Evolutionary conservation across 2,888 invertebrate genomes (phyloP).

Genomic region (Pseudococcus jackbeardsleyi): DNA sequence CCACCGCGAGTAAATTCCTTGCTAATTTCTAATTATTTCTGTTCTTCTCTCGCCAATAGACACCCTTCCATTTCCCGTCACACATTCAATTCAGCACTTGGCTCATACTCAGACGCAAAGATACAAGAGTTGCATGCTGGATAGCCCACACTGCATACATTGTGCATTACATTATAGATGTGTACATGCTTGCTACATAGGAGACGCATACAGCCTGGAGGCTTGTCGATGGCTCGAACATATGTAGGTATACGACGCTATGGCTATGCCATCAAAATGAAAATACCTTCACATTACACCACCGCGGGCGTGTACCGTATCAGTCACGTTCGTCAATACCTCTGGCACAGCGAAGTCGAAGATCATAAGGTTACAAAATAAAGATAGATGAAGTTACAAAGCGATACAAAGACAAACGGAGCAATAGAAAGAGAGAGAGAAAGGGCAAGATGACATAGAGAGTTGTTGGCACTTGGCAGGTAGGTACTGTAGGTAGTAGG

Average conservation of each 20-base stretch:
- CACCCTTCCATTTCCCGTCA: too few relatives aligned
- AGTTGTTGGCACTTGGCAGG: background rate
- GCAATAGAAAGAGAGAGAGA: background rate
- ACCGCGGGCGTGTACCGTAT: constrained; percentile 30
- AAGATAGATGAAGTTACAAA: constrained; percentile 25
- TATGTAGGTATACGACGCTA: background rate
- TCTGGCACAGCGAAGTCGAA: background rate
- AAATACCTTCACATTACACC: background rate
- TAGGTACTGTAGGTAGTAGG: too few relatives aligned
- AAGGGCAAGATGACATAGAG: constrained; percentile 18
- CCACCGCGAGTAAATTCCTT: too few relatives aligned
- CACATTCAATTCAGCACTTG: too few relatives aligned
- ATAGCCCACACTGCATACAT: too few relatives aligned
- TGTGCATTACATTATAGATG: too few relatives aligned
- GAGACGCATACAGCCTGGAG: background rate
- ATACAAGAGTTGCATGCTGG: background rate
- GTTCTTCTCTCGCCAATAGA: too few relatives aligned
- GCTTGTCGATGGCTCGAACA: background rate
- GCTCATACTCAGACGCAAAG: background rate
- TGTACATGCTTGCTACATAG: too few relatives aligned
- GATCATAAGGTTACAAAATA: constrained; percentile 49
- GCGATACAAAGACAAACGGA: background rate
- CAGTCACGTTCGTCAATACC: constrained; percentile 40
- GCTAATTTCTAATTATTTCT: too few relatives aligned
- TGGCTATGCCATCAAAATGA: constrained; percentile 24